Percentiles rank a stretch among this genome's conserved stretches.
These are phyloP conservation scores for Hycleus phaleratus DNA, from an alignment of 1,140 invertebrate genomes.

Conservation along the genomic window DNA sequence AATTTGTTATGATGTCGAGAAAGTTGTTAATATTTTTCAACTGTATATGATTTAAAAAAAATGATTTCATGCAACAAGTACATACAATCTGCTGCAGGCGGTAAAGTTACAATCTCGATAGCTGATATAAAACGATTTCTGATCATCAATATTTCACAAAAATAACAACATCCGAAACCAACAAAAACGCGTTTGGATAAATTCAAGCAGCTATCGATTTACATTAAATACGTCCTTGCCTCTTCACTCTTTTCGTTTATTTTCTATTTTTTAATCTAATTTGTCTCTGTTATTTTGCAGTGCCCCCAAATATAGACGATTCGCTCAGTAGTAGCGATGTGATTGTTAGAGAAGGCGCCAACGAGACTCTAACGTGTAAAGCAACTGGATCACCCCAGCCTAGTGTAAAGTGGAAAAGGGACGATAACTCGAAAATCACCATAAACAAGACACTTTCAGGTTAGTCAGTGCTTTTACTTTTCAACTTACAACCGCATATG, in stretches of 20 bases:
- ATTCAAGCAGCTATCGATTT: too few species aligned
- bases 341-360: conserved; percentile 81
- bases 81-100: too few species aligned
- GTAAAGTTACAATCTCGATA: too few species aligned
- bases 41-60: too few species aligned
- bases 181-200: too few species aligned
- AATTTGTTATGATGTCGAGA: too few species aligned
- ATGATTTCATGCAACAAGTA: too few species aligned
- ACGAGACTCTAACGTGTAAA: conserved; percentile 79
- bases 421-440: conserved; percentile 74
- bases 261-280: neutral
- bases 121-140: too few species aligned
- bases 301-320: conserved; percentile 87
- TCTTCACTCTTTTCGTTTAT: neutral
- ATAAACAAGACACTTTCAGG: conserved; percentile 74
- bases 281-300: conserved; percentile 47
- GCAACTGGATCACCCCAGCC: conserved; percentile 84
- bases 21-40: too few species aligned
- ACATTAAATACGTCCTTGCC: too few species aligned
- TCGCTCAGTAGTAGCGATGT: conserved; percentile 82
- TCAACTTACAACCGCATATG: conserved; percentile 9
- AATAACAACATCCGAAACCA: too few species aligned
- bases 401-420: conserved; percentile 82
- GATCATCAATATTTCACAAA: too few species aligned
- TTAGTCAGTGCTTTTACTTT: conserved; percentile 49